Base-by-base conservation (phyloP, 2,888 invertebrate genomes). In the Andricus quercusramuli region DNA sequence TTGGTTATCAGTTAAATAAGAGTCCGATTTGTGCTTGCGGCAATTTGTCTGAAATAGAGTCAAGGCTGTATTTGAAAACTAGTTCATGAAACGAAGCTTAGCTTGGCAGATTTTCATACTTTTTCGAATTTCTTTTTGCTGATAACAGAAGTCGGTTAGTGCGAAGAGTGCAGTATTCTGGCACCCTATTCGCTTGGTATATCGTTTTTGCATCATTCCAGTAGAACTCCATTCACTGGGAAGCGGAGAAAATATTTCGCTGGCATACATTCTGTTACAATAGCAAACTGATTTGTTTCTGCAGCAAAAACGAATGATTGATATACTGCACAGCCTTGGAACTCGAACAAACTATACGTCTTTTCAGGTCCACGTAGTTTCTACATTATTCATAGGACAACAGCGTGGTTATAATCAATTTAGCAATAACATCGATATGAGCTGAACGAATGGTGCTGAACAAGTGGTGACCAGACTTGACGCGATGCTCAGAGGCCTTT, bases 211-310 rank as follows among this genome's bases (percentile, higher is more conserved):
- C 56, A 32, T 56, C 56, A 74, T 74, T 37, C 32, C 37, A 56
- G 74, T 74, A 56, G 37, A 74, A 74, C 74, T 32, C 74, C 56
- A 74, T 74, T 74, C 56, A 74, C 74, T 74, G 47, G 56, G 51
- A 74, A 74, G 51, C 56, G 20, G 74, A 74, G 74, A 74, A 74
- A 74, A 74, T 74, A 56, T 74, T 74, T 56, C 56, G 32, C 6
- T 74, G 74, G 74, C 74, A 74, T 56, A 74, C 51, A 74, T 74
- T 74, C 74, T 74, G 51, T 56, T 74, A 51, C 32, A 74, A 74
- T 32, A 74, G 74, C 56, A 74, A 47, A 56, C 51, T 56, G 37
- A 74, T 74, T 74, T 74, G 56, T 74, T 74, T 56, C 51, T 9
- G 32, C 32, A 11, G 74, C 32, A 56, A 74, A 74, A 74, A 51